These are phyloP conservation scores for Zaprionus camerounensis DNA, from an alignment of 1,140 invertebrate genomes.

Conservation along the genomic window DNA sequence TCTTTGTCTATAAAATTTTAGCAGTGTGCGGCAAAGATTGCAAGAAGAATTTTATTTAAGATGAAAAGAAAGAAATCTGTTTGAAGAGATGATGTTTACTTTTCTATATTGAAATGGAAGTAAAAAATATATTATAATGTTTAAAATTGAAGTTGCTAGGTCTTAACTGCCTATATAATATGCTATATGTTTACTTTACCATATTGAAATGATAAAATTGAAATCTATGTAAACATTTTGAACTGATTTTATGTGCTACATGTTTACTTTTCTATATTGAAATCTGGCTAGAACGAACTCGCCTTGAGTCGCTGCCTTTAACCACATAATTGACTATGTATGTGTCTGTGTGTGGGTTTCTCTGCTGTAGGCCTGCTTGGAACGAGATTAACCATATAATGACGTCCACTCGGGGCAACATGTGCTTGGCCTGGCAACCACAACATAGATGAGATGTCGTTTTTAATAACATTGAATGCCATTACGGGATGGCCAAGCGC, in stretches of 20 bases:
- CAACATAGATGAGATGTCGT: slow-evolving; percentile 28
- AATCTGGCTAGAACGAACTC: neutral
- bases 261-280: too few relatives aligned
- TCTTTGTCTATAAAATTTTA: neutral
- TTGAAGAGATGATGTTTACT: neutral
- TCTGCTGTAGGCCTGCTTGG: slow-evolving; percentile 41
- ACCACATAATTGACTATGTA: neutral
- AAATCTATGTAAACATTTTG: too few relatives aligned
- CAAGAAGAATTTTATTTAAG: neutral
- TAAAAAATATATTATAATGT: too few relatives aligned
- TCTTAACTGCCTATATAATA: neutral
- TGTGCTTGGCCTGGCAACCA: slow-evolving; percentile 1
- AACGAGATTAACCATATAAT: slow-evolving; percentile 74
- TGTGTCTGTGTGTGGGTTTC: neutral
- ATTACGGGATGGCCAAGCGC: slow-evolving; percentile 29
- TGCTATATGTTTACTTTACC: neutral
- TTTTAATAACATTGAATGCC: slow-evolving; percentile 77
- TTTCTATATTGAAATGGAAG: too few relatives aligned
- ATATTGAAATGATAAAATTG: too few relatives aligned
- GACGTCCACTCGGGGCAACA: slow-evolving; percentile 30
- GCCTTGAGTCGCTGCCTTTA: neutral
- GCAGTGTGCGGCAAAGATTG: neutral
- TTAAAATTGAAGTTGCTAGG: neutral
- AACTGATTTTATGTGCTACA: too few relatives aligned
- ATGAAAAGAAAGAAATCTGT: neutral